These are phyloP conservation scores for Carcharodon carcharias DNA, from an alignment of 2,797 vertebrate species.

Conservation along the genomic window DNA sequence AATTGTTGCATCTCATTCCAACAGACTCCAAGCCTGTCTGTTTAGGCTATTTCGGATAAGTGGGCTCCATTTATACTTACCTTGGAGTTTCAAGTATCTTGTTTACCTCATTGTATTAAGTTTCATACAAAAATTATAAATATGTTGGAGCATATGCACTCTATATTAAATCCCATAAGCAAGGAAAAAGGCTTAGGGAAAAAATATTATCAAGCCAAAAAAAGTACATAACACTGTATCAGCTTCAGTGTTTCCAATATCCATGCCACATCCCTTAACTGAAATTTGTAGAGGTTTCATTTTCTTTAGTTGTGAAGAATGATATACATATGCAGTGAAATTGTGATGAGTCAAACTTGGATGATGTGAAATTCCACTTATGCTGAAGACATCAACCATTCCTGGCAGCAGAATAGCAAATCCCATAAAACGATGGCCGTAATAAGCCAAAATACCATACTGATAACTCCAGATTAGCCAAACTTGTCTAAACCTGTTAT, in stretches of 20 bases:
- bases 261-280: background rate
- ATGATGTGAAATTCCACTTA: too few relatives aligned
- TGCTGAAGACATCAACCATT: too few relatives aligned
- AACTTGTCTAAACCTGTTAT: too few relatives aligned
- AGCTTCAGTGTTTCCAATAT: background rate
- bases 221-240: background rate
- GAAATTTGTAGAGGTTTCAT: background rate
- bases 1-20: constrained; percentile 11
- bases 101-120: background rate
- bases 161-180: too few relatives aligned
- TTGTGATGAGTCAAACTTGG: too few relatives aligned
- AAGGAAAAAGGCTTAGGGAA: background rate
- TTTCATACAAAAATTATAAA: background rate
- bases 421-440: too few relatives aligned
- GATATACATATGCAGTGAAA: background rate
- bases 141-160: background rate
- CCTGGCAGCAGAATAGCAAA: too few relatives aligned
- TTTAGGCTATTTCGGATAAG: background rate
- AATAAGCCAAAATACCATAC: too few relatives aligned
- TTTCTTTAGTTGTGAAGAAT: background rate
- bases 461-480: too few relatives aligned
- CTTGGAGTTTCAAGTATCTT: background rate
- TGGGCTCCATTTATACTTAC: background rate
- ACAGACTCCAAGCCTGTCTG: background rate
- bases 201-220: background rate